A percentile compares a stretch with the other conserved stretches of the same genome.
Conservation (phyloP, 1,140 invertebrate species). For the Tetragonula clypearis region DNA sequence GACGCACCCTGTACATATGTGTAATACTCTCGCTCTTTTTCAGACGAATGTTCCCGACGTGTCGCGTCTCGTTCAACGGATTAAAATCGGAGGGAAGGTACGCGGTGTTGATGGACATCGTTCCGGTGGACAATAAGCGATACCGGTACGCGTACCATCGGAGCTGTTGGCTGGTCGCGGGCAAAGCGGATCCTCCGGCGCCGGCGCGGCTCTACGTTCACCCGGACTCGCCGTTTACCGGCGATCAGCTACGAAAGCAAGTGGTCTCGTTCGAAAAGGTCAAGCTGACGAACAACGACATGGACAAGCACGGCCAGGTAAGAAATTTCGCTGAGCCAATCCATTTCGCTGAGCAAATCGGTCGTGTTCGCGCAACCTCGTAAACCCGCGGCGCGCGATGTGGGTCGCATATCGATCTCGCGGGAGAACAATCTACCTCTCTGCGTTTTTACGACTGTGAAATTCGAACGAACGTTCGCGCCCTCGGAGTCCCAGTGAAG, state of each 20-base stretch:
- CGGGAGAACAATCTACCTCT: background rate
- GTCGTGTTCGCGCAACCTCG: conserved; percentile 16
- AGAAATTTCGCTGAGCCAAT: conserved; percentile 72
- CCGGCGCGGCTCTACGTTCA: conserved; percentile 96
- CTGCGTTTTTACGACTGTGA: conserved; percentile 30
- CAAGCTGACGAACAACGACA: conserved; percentile 99
- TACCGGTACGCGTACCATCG: conserved; percentile 99
- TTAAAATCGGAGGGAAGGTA: conserved; percentile 88
- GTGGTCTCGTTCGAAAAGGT: conserved; percentile 99
- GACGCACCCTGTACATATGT: too few species aligned
- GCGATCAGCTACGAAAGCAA: conserved; percentile 97
- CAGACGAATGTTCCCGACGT: conserved; percentile 99
- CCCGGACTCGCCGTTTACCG: conserved; percentile 98
- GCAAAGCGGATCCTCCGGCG: conserved; percentile 98
- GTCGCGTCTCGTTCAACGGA: conserved; percentile 95
- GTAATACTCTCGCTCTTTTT: background rate
- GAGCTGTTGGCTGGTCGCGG: conserved; percentile 98
- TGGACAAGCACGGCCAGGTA: conserved; percentile 99
- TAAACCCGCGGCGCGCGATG: background rate
- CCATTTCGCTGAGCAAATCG: background rate
- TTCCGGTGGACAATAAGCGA: conserved; percentile 97
- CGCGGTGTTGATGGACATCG: conserved; percentile 97
- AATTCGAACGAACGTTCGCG: conserved; percentile 14
- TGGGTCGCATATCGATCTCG: conserved; percentile 42
- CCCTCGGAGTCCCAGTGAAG: too few species aligned